These are phyloP conservation scores for Amblyjoppa fuscipennis DNA, from an alignment of 2,888 invertebrate genomes.

Conservation along the genomic window DNA sequence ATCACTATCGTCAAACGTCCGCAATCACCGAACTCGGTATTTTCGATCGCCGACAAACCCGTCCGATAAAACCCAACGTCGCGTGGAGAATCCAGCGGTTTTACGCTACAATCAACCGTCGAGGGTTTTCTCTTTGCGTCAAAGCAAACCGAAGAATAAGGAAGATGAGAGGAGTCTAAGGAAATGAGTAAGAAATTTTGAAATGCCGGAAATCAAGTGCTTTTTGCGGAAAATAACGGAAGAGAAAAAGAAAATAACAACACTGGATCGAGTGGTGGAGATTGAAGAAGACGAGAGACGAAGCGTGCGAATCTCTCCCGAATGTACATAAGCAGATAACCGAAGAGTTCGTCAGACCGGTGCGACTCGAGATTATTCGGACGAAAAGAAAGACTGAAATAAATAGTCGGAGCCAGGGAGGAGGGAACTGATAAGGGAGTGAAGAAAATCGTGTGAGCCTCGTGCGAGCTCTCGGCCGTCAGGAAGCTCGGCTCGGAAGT, in stretches of 20 bases:
- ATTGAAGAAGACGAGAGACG: neutral
- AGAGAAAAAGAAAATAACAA: neutral
- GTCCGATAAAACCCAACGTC: neutral
- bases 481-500: slow-evolving; percentile 51
- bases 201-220: neutral
- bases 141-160: neutral
- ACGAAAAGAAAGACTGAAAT: neutral
- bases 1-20: slow-evolving; percentile 49
- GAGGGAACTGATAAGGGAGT: neutral
- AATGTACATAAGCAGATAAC: slow-evolving; percentile 13
- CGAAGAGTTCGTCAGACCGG: neutral
- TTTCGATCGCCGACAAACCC: neutral
- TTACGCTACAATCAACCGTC: neutral
- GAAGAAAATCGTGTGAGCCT: slow-evolving; percentile 39
- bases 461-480: slow-evolving; percentile 57
- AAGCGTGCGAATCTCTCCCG: neutral
- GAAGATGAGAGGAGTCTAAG: neutral
- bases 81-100: neutral
- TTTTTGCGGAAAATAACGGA: neutral
- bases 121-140: neutral
- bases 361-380: neutral
- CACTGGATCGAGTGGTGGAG: slow-evolving; percentile 14
- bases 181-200: neutral
- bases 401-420: neutral
- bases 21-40: neutral